Evolutionary conservation across 2,797 vertebrate species (phyloP).

Genomic region (Remorina albescens): DNA sequence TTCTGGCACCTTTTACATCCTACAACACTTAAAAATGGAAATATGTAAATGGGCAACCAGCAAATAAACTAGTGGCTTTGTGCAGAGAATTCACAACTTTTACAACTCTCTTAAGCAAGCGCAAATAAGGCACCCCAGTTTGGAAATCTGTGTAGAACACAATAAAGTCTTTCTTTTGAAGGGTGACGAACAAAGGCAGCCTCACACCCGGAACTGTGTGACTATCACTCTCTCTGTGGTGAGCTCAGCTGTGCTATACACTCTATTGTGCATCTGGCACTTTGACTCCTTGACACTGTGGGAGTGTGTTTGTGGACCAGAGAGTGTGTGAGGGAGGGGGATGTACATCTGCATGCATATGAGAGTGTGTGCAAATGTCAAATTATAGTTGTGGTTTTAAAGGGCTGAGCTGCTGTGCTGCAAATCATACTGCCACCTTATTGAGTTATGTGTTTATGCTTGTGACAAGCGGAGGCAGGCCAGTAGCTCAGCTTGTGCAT

Average conservation of each 20-base stretch:
- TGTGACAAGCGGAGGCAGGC: slow-evolving; percentile 68
- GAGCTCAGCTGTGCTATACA: slow-evolving; percentile 59
- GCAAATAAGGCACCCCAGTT: slow-evolving; percentile 51
- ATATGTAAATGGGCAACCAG: slow-evolving; percentile 23
- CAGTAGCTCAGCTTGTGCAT: slow-evolving; percentile 12
- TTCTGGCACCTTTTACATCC: background rate
- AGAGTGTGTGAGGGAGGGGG: slow-evolving; percentile 13
- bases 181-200: slow-evolving; percentile 68
- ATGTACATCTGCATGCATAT: slow-evolving; percentile 2
- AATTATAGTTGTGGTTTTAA: slow-evolving; percentile 44
- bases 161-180: slow-evolving; percentile 75
- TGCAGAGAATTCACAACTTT: slow-evolving; percentile 39
- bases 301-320: slow-evolving; percentile 11
- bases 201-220: slow-evolving; percentile 48
- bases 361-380: slow-evolving; percentile 7
- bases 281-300: slow-evolving; percentile 63
- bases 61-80: slow-evolving; percentile 28
- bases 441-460: slow-evolving; percentile 29
- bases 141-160: slow-evolving; percentile 48
- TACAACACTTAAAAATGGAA: background rate
- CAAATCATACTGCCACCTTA: slow-evolving; percentile 56
- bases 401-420: slow-evolving; percentile 18
- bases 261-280: slow-evolving; percentile 76
- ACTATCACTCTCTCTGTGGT: slow-evolving; percentile 59
- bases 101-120: slow-evolving; percentile 60